Base-by-base conservation (phyloP, 2,113 vertebrate genomes). In the Corythoichthys haematopterus region DNA sequence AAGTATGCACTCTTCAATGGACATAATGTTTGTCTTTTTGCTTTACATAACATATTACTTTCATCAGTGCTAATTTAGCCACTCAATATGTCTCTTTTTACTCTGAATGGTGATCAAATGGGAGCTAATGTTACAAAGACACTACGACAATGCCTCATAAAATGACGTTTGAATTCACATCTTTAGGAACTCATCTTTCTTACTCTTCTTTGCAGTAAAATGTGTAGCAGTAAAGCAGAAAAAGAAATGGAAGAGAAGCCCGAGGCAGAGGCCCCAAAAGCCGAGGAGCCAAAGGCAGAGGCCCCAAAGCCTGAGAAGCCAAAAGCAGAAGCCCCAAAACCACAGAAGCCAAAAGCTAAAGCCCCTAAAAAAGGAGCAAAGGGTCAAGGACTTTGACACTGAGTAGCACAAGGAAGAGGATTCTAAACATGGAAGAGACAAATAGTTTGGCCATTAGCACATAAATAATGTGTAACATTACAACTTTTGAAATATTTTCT, bases 1-100 rank as follows among this genome's bases (percentile, higher is more conserved):
- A 85, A 47, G 91, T 92, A 86, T 5, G 62, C 91, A 84, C 4
- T 53, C 9, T 14, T 38, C 14, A 33, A 33, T 4, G 10, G 28
- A 11, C 52, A 11, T 33, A 55, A 55, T 33, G 10, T 33, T 1
- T 13, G 3, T 55, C 2, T 33, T 33, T 10, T n/a, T 52, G n/a
- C 5, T 9, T 2, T 7, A 6, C 16, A 3, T 15, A 20, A n/a
- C n/a, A 7, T 52, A 7, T 52, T 52, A 4, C 16, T 9, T 48
- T 7, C 3, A n/a, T 20, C 16, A n/a, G 50, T n/a, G 6, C 50
- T 52, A 9, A 52, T 52, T 20, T 20, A 52, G 50, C n/a, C 6
- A 7, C 50, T 2, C 6, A 15, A 2, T n/a, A 7, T 20, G n/a
- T 52, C n/a, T 52, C 4, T 3, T n/a, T n/a, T 52, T 52, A 52